Percentiles rank a stretch among this genome's conserved stretches.
These are phyloP conservation scores for Pseudachorutes palmiensis DNA, from an alignment of 1,140 invertebrate species.

Conservation along the genomic window DNA sequence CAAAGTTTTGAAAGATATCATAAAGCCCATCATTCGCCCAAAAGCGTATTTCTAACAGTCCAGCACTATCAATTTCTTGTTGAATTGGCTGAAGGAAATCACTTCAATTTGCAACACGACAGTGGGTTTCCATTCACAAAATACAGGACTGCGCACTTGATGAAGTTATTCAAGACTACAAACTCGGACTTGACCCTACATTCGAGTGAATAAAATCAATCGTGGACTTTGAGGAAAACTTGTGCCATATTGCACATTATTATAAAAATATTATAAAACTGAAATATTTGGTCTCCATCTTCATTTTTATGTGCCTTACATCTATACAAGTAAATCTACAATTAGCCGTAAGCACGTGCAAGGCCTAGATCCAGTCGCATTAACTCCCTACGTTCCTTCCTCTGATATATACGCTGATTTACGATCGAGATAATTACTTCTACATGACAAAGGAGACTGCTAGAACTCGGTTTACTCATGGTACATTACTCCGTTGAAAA, in stretches of 20 bases:
- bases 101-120: constrained; percentile 62
- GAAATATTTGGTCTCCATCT: too few relatives aligned
- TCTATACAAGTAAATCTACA: not conserved
- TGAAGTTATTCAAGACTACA: constrained; percentile 54
- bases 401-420: constrained; percentile 54
- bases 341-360: too few relatives aligned
- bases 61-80: constrained; percentile 45
- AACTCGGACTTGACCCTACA: constrained; percentile 47
- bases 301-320: constrained; percentile 52
- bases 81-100: constrained; percentile 58
- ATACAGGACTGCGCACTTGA: constrained; percentile 54
- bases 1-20: too few relatives aligned
- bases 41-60: constrained; percentile 38
- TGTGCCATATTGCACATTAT: constrained; percentile 57
- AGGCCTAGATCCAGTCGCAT: too few relatives aligned
- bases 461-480: constrained; percentile 60
- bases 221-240: constrained; percentile 47
- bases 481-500: constrained; percentile 50
- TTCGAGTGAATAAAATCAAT: constrained; percentile 54
- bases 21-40: too few relatives aligned
- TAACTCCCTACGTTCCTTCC: too few relatives aligned
- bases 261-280: constrained; percentile 52
- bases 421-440: constrained; percentile 65
- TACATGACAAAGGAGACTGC: constrained; percentile 61
- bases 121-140: constrained; percentile 53